Evolutionary conservation across 1,140 invertebrate species (phyloP), one percentile per base, ranked within the genome.

Genomic region (Anastrepha obliqua): DNA sequence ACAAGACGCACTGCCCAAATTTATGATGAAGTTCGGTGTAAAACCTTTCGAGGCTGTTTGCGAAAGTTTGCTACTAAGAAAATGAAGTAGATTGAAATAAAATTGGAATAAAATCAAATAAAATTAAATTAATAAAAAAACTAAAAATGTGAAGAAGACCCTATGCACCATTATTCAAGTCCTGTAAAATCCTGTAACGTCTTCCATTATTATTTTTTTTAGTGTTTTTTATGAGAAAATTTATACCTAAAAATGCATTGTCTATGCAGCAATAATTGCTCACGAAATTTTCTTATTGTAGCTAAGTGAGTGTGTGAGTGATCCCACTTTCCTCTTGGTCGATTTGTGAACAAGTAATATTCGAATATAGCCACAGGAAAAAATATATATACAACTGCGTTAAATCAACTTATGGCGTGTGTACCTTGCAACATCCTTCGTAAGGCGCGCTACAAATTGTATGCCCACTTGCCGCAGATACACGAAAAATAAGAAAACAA

Each of bases 381-480:
- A 67, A 74, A 74, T 44, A 74, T 74, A 74, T 17, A 47, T 42
- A 70, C 13, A 17, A 74, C 67, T 47, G 42, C 44, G 67, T 42
- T 44, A 81, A 81, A 81, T n/a, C 47, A 51, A 55, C 74, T 81
- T 81, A 55, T 81, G 47, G 47, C 74, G 74, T 81, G 74, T 81
- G 47, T 81, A 81, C 74, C 74, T 81, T 55, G 74, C 74, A 81
- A 81, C 74, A 81, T 81, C 74, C 74, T 81, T 55, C n/a, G 47
- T 81, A 42, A 51, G 47, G n/a, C 74, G 47, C 47, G 47, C n/a
- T 55, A 47, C 44, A 81, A 55, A 81, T 81, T 74, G 65, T 74
- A 11, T 0, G 17, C 70, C 17, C 2, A 74, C 60, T 62, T 15
- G 60, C 60, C 13, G 60, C 44, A 81, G 15, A 81, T 20, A 15